Conservation (phyloP, 1,140 invertebrate species). For the Neodiprion pinetum region DNA sequence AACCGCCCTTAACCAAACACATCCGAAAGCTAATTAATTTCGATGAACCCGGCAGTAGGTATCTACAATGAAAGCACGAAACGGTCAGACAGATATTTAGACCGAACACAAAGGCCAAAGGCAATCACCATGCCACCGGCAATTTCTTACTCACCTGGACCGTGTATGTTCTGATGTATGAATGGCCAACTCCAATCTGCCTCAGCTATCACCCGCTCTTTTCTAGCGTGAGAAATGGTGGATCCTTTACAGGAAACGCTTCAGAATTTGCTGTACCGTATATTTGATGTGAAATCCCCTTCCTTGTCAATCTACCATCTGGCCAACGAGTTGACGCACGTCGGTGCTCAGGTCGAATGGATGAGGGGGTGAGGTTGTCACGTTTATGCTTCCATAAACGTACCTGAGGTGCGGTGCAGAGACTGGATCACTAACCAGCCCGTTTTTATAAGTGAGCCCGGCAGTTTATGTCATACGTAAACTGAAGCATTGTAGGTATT, state of each 20-base stretch:
- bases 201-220: no score
- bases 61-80: neutral
- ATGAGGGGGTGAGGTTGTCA: neutral
- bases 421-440: no score
- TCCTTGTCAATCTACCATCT: neutral
- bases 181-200: neutral
- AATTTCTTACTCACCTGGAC: neutral
- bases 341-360: no score
- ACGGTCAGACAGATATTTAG: neutral
- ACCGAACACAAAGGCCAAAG: neutral
- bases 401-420: neutral
- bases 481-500: no score
- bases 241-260: neutral
- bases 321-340: neutral
- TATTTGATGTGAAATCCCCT: neutral
- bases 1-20: no score
- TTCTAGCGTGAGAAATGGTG: no score
- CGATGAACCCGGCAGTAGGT: neutral
- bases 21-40: no score
- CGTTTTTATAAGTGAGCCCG: no score
- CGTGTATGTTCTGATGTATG: neutral
- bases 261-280: neutral
- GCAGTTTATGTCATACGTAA: no score
- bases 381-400: slow-evolving; percentile 3
- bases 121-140: neutral